Conservation (phyloP, 1,140 invertebrate genomes). For the Drosophila truncata region DNA sequence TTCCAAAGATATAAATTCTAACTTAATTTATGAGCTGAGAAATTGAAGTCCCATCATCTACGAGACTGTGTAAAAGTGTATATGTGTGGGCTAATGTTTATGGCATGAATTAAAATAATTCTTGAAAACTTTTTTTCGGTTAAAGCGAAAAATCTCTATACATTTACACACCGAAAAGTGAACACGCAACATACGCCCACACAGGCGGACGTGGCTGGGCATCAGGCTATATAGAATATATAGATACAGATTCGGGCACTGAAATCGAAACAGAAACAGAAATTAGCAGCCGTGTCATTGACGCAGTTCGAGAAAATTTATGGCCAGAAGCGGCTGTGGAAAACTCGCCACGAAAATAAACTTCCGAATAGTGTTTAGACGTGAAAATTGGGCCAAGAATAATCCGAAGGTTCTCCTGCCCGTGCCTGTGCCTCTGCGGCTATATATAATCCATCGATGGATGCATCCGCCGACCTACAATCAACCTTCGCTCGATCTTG, state of each 20-base stretch:
- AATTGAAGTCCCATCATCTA: slow-evolving; percentile 36
- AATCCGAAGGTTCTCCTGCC: slow-evolving; percentile 52
- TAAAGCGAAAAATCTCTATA: slow-evolving; percentile 45
- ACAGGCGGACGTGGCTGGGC: slow-evolving; percentile 63
- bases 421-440: not conserved
- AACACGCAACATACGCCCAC: slow-evolving; percentile 63
- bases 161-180: slow-evolving; percentile 22
- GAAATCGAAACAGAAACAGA: slow-evolving; percentile 56
- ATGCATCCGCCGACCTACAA: slow-evolving; percentile 76
- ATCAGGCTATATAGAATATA: slow-evolving; percentile 48
- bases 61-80: not conserved
- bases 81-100: slow-evolving; percentile 66
- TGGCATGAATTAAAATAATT: slow-evolving; percentile 73
- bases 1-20: slow-evolving; percentile 64
- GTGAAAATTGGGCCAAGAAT: slow-evolving; percentile 70
- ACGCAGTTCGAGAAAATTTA: slow-evolving; percentile 77
- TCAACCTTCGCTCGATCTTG: slow-evolving; percentile 52
- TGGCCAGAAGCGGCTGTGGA: slow-evolving; percentile 65
- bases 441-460: slow-evolving; percentile 31
- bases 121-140: slow-evolving; percentile 55
- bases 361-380: slow-evolving; percentile 64
- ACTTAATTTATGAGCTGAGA: slow-evolving; percentile 68
- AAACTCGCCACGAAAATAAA: slow-evolving; percentile 75
- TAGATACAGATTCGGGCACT: slow-evolving; percentile 35
- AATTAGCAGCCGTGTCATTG: slow-evolving; percentile 77